A percentile compares a stretch with the other conserved stretches of the same genome.
Evolutionary conservation across 2,113 vertebrate genomes (phyloP).

Genomic region (Peromyscus californicus): DNA sequence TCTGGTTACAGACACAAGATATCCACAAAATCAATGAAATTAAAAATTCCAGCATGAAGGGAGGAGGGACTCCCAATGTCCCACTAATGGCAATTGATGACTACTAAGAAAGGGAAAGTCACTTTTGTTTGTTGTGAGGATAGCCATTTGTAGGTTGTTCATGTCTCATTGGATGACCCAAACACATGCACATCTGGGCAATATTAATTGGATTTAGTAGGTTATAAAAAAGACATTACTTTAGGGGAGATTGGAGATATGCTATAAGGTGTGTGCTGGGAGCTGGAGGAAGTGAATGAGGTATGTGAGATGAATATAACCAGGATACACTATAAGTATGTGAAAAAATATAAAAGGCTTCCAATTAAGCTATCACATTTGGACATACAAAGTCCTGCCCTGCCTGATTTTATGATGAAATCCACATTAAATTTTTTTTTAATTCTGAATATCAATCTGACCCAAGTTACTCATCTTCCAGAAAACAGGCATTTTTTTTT

Average conservation of each 20-base stretch:
- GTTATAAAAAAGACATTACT: not conserved
- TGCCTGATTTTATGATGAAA: slow-evolving; percentile 42
- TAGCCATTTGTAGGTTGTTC: not conserved
- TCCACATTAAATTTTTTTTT: not conserved
- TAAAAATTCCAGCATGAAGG: not conserved
- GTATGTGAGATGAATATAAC: not conserved
- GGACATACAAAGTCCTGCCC: not conserved
- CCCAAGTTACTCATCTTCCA: slow-evolving; percentile 1
- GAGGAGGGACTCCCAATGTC: not conserved
- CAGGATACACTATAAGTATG: not conserved
- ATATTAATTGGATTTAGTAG: not conserved
- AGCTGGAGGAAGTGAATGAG: not conserved
- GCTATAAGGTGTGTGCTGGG: not conserved
- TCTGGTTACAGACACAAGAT: not conserved
- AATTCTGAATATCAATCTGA: slow-evolving; percentile 43
- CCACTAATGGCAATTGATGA: not conserved
- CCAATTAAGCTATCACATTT: slow-evolving; percentile 22
- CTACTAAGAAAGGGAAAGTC: not conserved
- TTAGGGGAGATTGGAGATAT: not conserved
- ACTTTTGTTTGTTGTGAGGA: not conserved
- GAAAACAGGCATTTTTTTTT: slow-evolving; percentile 47
- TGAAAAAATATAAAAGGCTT: not conserved
- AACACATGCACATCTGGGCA: not conserved
- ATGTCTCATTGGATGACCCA: not conserved
- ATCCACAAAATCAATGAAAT: not conserved